phyloP scores from a whole-genome alignment of 2,797 vertebrate genomes.

The Dicrostonyx torquatus region DNA sequence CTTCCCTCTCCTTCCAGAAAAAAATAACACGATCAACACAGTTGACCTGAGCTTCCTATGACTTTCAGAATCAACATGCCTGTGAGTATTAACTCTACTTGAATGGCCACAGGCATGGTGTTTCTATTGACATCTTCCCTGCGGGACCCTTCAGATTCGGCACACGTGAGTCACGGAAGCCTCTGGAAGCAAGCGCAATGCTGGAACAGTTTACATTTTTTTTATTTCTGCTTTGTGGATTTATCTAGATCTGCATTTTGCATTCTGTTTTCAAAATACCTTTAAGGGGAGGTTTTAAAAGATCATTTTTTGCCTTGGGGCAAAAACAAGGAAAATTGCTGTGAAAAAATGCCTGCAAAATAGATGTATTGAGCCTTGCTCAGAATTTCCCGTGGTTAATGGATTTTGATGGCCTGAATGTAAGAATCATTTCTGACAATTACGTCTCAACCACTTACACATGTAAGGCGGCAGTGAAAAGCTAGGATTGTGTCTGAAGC shows the following conservation, averaged over 20 bases:
- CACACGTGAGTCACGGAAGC: conserved; percentile 46
- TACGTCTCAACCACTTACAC: background rate
- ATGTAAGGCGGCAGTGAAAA: background rate
- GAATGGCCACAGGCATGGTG: conserved; percentile 69
- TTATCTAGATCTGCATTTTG: background rate
- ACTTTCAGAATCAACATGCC: background rate
- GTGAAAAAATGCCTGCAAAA: background rate
- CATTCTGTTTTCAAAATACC: conserved; percentile 16
- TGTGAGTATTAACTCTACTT: conserved; percentile 64
- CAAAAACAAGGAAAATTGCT: conserved; percentile 50
- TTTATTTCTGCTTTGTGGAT: background rate
- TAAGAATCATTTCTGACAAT: conserved; percentile 40
- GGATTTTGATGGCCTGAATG: background rate
- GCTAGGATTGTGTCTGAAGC: background rate
- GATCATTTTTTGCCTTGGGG: conserved; percentile 49
- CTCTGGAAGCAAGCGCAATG: conserved; percentile 12
- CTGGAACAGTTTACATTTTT: background rate
- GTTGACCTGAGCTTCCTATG: background rate
- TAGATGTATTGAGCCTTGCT: background rate
- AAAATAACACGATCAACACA: background rate
- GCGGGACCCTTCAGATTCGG: conserved; percentile 61
- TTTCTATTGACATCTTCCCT: conserved; percentile 62
- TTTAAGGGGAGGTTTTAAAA: conserved; percentile 36
- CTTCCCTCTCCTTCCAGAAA: background rate
- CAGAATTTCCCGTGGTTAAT: background rate